Percentiles rank a stretch among this genome's conserved stretches.
Conservation (phyloP, 1,140 invertebrate genomes). For the Penaeus indicus region DNA sequence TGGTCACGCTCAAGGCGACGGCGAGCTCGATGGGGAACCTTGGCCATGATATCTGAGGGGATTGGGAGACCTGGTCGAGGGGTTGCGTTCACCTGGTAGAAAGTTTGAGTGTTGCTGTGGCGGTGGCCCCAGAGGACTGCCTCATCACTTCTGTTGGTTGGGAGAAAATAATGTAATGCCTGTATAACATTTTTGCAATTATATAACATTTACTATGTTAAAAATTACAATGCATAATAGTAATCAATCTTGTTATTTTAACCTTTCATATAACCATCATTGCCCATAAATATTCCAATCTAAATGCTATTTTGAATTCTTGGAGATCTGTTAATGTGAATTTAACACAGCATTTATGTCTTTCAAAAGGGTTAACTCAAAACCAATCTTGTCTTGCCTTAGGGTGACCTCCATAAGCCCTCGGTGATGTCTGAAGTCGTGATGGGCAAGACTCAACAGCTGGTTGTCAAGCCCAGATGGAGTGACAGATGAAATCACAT, state of each 20-base stretch:
- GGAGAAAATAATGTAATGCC: neutral
- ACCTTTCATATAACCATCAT: too few species aligned
- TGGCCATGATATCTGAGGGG: slow-evolving; percentile 58
- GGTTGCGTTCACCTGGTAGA: slow-evolving; percentile 52
- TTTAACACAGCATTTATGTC: neutral
- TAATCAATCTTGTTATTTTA: too few species aligned
- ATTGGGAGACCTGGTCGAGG: slow-evolving; percentile 52
- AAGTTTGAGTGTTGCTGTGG: slow-evolving; percentile 54
- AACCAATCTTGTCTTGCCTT: slow-evolving; percentile 10
- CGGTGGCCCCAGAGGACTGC: slow-evolving; percentile 55
- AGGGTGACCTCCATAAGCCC: slow-evolving; percentile 55
- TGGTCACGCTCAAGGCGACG: slow-evolving; percentile 56
- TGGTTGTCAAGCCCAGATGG: slow-evolving; percentile 17
- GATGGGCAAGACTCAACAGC: slow-evolving; percentile 33
- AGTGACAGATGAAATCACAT: slow-evolving; percentile 32
- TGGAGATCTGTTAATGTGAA: neutral
- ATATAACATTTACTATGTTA: too few species aligned
- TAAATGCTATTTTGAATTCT: too few species aligned
- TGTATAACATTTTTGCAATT: too few species aligned
- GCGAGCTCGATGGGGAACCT: slow-evolving; percentile 51
- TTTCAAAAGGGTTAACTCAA: neutral
- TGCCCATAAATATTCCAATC: too few species aligned
- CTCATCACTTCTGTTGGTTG: slow-evolving; percentile 30
- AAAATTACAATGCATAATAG: too few species aligned
- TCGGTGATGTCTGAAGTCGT: slow-evolving; percentile 42